Percentiles rank a stretch among this genome's conserved stretches.
Conservation (phyloP, 2,113 vertebrate species). For the Aldabrachelys gigantea region DNA sequence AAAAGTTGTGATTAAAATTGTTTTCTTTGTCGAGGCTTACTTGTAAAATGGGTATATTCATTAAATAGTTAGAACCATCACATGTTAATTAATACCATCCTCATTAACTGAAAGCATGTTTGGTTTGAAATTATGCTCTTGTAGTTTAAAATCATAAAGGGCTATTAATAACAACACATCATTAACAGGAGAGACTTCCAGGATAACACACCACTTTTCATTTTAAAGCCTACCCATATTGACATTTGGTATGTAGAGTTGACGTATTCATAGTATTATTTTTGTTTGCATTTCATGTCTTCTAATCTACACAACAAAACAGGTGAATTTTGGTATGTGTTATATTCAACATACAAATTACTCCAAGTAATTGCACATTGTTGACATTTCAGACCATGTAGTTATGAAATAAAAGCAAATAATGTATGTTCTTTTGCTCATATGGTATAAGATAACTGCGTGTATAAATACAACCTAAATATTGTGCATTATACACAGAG, state of each 20-base stretch:
- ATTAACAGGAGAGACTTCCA: background rate
- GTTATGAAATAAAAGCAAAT: background rate
- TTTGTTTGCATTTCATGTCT: background rate
- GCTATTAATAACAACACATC: background rate
- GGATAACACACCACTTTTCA: background rate
- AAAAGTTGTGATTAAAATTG: constrained; percentile 18
- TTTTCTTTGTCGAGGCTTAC: constrained; percentile 15
- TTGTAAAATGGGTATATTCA: background rate
- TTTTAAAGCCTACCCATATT: background rate
- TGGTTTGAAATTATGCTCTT: background rate
- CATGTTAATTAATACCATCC: constrained; percentile 15
- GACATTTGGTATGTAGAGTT: background rate
- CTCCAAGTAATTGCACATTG: background rate
- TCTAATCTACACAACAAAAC: background rate
- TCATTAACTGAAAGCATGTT: constrained; percentile 13
- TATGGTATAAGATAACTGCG: background rate
- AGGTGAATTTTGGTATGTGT: background rate
- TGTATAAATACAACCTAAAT: background rate
- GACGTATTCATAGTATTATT: background rate
- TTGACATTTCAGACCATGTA: background rate
- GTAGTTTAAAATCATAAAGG: background rate
- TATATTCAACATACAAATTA: background rate
- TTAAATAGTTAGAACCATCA: background rate
- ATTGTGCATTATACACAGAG: background rate
- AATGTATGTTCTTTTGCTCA: rapidly evolving